Percentiles rank a stretch among this genome's conserved stretches.
Evolutionary conservation across 2,797 vertebrate species (phyloP).

Genomic region (Argentina silus): DNA sequence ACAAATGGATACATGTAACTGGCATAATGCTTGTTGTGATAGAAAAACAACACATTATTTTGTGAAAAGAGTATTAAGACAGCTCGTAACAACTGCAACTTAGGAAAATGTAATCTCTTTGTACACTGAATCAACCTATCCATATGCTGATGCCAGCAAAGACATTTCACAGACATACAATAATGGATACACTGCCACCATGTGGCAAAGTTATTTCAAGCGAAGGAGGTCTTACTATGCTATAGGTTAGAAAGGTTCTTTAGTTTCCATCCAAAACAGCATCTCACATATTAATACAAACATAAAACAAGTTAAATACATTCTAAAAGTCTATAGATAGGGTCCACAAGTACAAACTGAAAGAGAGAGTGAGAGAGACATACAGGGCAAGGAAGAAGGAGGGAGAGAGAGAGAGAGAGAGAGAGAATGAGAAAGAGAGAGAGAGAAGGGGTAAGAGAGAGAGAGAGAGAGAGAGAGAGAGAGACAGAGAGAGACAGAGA

Average conservation of each 20-base stretch:
- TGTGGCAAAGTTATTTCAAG: constrained; percentile 44
- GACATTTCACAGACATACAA: constrained; percentile 14
- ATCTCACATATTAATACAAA: constrained; percentile 12
- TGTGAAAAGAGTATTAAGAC: constrained; percentile 35
- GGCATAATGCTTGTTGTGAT: constrained; percentile 7
- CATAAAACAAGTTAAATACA: constrained; percentile 33
- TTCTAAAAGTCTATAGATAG: constrained; percentile 35
- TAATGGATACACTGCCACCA: constrained; percentile 54
- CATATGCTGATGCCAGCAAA: background rate
- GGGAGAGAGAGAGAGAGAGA: background rate
- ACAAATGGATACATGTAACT: constrained; percentile 4
- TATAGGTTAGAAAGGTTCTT: constrained; percentile 8
- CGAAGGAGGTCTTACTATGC: background rate
- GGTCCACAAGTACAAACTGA: constrained; percentile 11
- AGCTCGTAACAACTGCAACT: constrained; percentile 29
- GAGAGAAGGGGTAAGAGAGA: background rate
- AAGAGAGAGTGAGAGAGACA: background rate
- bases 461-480: background rate
- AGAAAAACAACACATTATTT: background rate
- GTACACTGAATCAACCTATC: no score
- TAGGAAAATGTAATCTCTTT: constrained; percentile 37
- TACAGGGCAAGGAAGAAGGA: no score
- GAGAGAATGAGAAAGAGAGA: background rate
- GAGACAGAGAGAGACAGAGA: background rate
- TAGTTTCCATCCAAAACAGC: background rate